A percentile compares a stretch with the other conserved stretches of the same genome.
These are phyloP conservation scores for Chaetorhynchus papuensis DNA, from an alignment of 2,113 vertebrate genomes.

Conservation along the genomic window DNA sequence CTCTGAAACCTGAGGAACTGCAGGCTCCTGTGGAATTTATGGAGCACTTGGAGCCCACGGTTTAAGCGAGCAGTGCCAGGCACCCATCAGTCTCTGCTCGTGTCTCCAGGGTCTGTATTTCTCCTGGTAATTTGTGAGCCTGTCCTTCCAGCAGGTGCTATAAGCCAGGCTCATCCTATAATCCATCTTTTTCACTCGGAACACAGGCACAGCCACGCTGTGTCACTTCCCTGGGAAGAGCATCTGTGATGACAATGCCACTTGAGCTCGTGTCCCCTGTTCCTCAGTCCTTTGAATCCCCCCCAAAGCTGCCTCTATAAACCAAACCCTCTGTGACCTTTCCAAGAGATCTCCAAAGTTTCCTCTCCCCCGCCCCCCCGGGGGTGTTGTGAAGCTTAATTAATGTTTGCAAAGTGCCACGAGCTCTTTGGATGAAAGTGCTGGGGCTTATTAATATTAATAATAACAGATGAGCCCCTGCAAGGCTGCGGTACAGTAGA, in stretches of 20 bases:
- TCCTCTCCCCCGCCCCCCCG: background rate
- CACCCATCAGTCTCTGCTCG: background rate
- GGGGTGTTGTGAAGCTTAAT: conserved; percentile 26
- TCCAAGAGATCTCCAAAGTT: conserved; percentile 21
- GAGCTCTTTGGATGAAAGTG: background rate
- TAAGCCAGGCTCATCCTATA: background rate
- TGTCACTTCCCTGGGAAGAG: background rate
- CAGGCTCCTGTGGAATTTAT: background rate
- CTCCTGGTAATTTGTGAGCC: background rate
- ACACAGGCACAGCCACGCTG: background rate
- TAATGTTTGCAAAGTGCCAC: conserved; percentile 29
- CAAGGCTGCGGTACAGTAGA: background rate
- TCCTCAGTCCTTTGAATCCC: background rate
- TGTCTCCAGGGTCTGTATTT: background rate
- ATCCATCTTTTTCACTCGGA: background rate
- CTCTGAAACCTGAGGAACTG: background rate
- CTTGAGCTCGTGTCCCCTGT: background rate
- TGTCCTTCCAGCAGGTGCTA: background rate
- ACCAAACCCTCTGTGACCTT: conserved; percentile 45
- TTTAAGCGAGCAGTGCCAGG: background rate
- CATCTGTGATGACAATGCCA: background rate
- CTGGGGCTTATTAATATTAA: conserved; percentile 46
- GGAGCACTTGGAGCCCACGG: background rate
- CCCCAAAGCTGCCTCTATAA: background rate
- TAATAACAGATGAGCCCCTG: conserved; percentile 42